Evolutionary conservation across 2,888 invertebrate species (phyloP), one percentile per base, ranked within the genome.

Genomic region (Xylophagus ater): DNA sequence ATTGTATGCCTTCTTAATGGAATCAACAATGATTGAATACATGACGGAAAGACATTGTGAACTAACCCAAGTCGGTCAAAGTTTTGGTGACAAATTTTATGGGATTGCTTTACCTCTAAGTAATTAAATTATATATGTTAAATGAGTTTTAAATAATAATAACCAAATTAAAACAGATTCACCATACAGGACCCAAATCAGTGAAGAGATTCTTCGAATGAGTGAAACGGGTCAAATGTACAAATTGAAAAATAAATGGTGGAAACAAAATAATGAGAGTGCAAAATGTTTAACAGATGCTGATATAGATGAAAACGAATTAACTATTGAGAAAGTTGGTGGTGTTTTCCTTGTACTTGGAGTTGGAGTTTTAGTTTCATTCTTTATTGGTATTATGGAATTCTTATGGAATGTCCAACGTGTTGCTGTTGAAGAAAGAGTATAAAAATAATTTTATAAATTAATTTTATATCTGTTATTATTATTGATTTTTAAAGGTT

Each of bases 11-110:
- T 97, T 84, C 60, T 70, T 98, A 31, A 94, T 96, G 89, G 97
- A 97, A 68, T 93, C 92, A 5, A 85, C 92, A 0, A 81, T 84
- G 2, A 81, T 97, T 47, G 96, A 98, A 62, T 98, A 94, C 64
- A 81, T 81, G 52, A 73, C 85, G 46, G 84, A 89, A 60, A 71
- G 85, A 44, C 74, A 87, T 53, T 94, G 93, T 56, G 81, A 87
- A 33, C 70, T 93, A 45, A 81, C 76, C 56, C 82, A 86, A 69
- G 78, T 87, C 7, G 87, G 89, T 1, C 74, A 78, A 4, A 74
- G 81, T 55, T 65, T 94, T 43, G 92, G 93, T 64, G 81, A 82
- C 25, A 93, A 93, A 60, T 92, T 90, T 45, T 94, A 93, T 57
- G 93, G 93, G 34, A 87, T 94, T 43, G 93, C 90, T 1, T 81